Percentiles rank a stretch among this genome's conserved stretches.
Evolutionary conservation across 2,797 vertebrate genomes (phyloP).

Genomic region (Tinamus major): DNA sequence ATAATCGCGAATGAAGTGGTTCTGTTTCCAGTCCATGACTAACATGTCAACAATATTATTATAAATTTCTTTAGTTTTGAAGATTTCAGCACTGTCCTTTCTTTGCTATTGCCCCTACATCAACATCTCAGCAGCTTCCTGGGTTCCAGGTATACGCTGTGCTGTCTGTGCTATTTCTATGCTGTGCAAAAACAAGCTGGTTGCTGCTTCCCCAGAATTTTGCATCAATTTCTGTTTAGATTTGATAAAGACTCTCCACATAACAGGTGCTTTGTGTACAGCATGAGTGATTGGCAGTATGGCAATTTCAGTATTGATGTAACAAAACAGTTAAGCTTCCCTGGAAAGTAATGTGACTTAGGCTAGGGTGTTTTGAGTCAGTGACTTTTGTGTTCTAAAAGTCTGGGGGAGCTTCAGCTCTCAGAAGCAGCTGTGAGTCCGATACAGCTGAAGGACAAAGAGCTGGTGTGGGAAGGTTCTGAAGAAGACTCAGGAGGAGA

Average conservation of each 20-base stretch:
- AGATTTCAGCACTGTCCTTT: not conserved
- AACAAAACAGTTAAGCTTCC: not conserved
- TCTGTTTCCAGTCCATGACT: constrained; percentile 5
- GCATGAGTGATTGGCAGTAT: not conserved
- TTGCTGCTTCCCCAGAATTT: not conserved
- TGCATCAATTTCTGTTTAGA: not conserved
- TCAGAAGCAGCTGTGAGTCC: not conserved
- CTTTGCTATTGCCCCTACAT: not conserved
- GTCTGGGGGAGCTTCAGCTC: not conserved
- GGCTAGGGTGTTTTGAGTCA: not conserved
- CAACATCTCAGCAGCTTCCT: not conserved
- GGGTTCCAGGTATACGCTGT: not conserved
- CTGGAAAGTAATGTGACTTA: not conserved
- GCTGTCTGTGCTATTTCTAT: not conserved
- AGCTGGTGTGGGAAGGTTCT: not conserved
- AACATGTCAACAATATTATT: not conserved
- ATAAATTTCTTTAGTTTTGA: not conserved
- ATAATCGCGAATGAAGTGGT: not conserved
- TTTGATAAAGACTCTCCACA: not conserved
- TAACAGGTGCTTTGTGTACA: not conserved
- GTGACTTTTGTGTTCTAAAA: not conserved
- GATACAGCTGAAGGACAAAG: not conserved
- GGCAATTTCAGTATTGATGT: not conserved
- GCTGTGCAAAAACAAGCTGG: not conserved
- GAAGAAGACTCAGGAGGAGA: not conserved